Base-by-base conservation (phyloP, 2,888 invertebrate species). In the Lomographa bimaculata region DNA sequence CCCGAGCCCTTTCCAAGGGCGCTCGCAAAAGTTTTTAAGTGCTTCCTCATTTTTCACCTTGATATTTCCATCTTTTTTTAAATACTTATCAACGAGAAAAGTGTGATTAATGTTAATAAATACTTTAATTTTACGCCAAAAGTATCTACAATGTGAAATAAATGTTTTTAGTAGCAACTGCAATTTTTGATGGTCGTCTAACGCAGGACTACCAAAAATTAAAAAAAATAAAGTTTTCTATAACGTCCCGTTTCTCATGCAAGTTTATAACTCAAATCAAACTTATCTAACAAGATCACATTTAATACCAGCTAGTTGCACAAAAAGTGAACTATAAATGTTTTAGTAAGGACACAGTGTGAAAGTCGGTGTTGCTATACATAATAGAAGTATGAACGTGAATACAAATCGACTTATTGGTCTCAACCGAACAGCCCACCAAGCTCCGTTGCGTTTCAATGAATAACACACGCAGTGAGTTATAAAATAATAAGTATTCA, bases 1-100 rank as follows among this genome's bases (percentile, higher is more conserved):
- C 51, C 45, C 64, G 47, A 46, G 54, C 54, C 59, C 53, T 59
- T 40, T 7, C 33, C 67, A 73, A 76, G 70, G 72, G 56, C 62
- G 38, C 43, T 54, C 41, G 43, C 52, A 60, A 61, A 46, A 56
- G 61, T 56, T 49, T 56, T 18, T 11, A 11, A 27, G 28, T 5
- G 25, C 60, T 62, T 63, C 56, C 54, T 47, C 20, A 46, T 41
- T 45, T 39, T 42, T 39, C 33, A 42, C 42, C 45, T 47, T 47
- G 45, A 36, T 38, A 14, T 3, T 14, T 14, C n/a, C n/a, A n/a
- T n/a, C n/a, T n/a, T n/a, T n/a, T n/a, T n/a, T n/a, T n/a, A n/a
- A n/a, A n/a, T n/a, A n/a, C n/a, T n/a, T n/a, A n/a, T n/a, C n/a
- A n/a, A n/a, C n/a, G n/a, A n/a, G n/a, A n/a, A n/a, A n/a, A n/a